Conservation (phyloP, 2,888 invertebrate species). For the Hyles lineata region DNA sequence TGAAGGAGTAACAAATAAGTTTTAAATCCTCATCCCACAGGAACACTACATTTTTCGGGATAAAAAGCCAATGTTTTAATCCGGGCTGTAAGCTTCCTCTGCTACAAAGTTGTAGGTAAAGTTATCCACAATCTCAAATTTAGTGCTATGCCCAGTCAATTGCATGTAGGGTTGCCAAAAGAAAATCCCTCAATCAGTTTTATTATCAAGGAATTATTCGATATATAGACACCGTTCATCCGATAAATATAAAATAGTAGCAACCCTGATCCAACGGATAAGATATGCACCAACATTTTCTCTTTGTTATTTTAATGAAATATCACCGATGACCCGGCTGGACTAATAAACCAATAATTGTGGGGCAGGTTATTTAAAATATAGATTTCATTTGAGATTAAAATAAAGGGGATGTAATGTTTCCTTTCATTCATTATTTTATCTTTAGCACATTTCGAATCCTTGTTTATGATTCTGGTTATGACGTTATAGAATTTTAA, state of each 20-base stretch:
- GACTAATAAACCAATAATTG: constrained; percentile 4
- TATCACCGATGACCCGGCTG: not conserved
- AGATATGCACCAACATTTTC: constrained; percentile 10
- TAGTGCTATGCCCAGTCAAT: no score
- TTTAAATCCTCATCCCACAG: no score
- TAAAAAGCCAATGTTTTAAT: no score
- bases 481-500: no score
- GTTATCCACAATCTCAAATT: no score
- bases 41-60: no score
- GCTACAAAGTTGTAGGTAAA: no score
- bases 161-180: not conserved
- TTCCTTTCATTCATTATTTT: not conserved
- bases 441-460: not conserved
- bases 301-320: constrained; percentile 26
- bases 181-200: not conserved
- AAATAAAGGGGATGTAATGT: not conserved
- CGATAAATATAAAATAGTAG: constrained; percentile 22
- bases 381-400: not conserved
- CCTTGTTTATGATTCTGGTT: no score
- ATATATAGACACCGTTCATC: not conserved
- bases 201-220: constrained; percentile 1
- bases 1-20: no score
- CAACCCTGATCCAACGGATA: constrained; percentile 9
- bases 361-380: not conserved
- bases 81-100: no score